Evolutionary conservation across 2,797 vertebrate species (phyloP).

Genomic region (Lepus oiostolus): DNA sequence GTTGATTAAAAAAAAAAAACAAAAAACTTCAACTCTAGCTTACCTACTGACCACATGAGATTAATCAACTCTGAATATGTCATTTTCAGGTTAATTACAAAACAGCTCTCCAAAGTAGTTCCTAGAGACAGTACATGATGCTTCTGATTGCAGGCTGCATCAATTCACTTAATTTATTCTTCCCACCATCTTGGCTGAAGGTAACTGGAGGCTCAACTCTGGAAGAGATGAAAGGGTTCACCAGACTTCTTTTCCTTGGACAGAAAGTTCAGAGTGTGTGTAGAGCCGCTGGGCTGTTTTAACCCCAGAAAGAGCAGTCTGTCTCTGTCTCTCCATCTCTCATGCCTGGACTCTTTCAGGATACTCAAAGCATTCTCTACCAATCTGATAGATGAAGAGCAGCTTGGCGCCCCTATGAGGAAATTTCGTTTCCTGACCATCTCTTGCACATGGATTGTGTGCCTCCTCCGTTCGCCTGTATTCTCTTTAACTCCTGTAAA

Average conservation of each 20-base stretch:
- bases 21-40: conserved; percentile 54
- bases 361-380: background rate
- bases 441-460: background rate
- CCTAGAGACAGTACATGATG: conserved; percentile 49
- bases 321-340: background rate
- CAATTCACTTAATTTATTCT: conserved; percentile 68
- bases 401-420: background rate
- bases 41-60: conserved; percentile 77
- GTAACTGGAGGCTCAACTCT: background rate
- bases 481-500: background rate
- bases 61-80: conserved; percentile 77
- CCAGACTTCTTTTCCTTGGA: background rate
- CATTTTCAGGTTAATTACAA: conserved; percentile 78
- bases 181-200: conserved; percentile 66
- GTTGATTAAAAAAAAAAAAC: conserved; percentile 48
- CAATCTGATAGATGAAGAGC: background rate
- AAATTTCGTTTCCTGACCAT: background rate
- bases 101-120: conserved; percentile 72
- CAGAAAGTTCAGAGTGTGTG: background rate
- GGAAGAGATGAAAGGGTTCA: background rate
- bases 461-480: background rate
- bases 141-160: conserved; percentile 63
- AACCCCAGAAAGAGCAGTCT: background rate
- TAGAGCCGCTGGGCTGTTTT: conserved; percentile 4
- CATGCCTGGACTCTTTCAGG: background rate